These are phyloP conservation scores for Sylvietta virens DNA, from an alignment of 2,113 vertebrate genomes.

Conservation along the genomic window DNA sequence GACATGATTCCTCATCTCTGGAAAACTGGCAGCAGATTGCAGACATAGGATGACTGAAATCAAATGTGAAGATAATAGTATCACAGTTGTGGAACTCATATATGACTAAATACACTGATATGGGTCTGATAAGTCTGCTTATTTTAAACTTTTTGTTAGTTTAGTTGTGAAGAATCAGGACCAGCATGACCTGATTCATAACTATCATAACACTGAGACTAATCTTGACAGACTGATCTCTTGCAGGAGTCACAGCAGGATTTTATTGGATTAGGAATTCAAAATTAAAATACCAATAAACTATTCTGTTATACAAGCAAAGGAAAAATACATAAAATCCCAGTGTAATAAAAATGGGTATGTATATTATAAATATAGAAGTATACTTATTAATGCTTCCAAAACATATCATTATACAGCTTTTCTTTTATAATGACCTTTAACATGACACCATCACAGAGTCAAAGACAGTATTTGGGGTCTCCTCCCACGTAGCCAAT, in stretches of 20 bases:
- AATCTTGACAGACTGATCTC: not conserved
- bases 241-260: not conserved
- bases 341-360: not conserved
- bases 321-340: not conserved
- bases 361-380: not conserved
- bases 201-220: not conserved
- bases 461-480: not conserved
- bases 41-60: not conserved
- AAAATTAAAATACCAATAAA: not conserved
- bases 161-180: not conserved
- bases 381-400: not conserved
- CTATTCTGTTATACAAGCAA: not conserved
- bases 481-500: not conserved
- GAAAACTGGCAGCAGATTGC: not conserved
- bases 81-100: not conserved
- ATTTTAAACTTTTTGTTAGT: not conserved
- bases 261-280: not conserved
- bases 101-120: not conserved
- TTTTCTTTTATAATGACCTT: not conserved
- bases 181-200: not conserved
- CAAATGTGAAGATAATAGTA: not conserved
- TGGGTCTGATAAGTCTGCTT: not conserved
- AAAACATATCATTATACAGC: not conserved
- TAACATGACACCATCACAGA: not conserved
- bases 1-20: not conserved